Base-by-base conservation (phyloP, 2,113 vertebrate species). In the Baryphthengus martii region DNA sequence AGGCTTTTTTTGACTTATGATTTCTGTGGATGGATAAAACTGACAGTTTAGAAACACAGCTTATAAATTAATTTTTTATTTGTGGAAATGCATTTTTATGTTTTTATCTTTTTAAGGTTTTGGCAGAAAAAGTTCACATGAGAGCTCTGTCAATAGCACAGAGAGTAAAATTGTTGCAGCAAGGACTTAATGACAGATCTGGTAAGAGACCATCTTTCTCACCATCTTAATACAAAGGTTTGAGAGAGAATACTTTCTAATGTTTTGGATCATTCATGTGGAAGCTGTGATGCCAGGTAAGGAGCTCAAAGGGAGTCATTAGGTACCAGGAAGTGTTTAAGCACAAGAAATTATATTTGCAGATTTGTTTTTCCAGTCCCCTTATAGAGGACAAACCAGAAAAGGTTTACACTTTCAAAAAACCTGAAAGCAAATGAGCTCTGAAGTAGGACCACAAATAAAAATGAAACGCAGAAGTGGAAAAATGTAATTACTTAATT, bases 101-200 rank as follows among this genome's bases (percentile, higher is more conserved):
- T 52, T 3, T 76, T 68, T 37, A n/a, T 87, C 81, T 7, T 95
- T 89, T 95, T 85, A 91, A 99, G 99, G 98, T 99, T 96, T 98
- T 99, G 88, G 98, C 99, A 70, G 99, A 99, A 50, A 99, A 99
- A 86, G 98, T 99, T 96, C 99, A 99, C 65, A 98, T 99, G 91
- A 99, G 98, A 97, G 99, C 98, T 87, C 89, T 99, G 86, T 98
- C 98, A 67, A 99, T 99, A 88, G 99, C 99, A 68, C 99, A 99
- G 96, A 99, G 99, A 98, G 99, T 99, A 66, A 98, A 97, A 89
- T 96, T 99, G 10, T 97, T 99, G 97, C 98, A 99, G 68, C 98
- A 99, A 93, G 99, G 99, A 58, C 98, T 99, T 85, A 98, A 98
- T 90, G 99, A 99, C 96, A 96, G 98, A 95, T 99, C 99, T 97